Evolutionary conservation across 2,888 invertebrate genomes (phyloP).

Genomic region (Cyclophora punctaria): DNA sequence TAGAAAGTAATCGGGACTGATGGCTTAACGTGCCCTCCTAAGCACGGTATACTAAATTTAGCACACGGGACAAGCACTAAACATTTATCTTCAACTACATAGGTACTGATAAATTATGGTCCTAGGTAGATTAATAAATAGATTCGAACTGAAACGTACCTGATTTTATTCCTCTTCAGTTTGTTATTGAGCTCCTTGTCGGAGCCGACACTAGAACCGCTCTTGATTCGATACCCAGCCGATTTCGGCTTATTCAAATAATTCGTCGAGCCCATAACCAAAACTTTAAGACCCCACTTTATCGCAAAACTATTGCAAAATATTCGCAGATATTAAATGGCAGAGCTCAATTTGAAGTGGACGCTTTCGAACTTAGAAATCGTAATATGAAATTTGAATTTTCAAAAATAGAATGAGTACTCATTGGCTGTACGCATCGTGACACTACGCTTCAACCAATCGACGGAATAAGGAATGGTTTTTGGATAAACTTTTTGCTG

Average conservation of each 20-base stretch:
- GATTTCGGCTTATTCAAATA: slow-evolving; percentile 58
- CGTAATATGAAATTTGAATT: neutral
- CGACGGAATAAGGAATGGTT: slow-evolving; percentile 48
- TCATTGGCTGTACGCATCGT: slow-evolving; percentile 25
- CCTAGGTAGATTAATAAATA: too few species aligned
- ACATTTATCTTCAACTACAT: too few species aligned
- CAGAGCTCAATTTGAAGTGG: slow-evolving; percentile 9
- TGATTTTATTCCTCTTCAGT: slow-evolving; percentile 54
- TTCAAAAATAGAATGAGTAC: too few species aligned
- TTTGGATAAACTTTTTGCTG: slow-evolving; percentile 34
- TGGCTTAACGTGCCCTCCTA: too few species aligned
- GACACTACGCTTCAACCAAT: slow-evolving; percentile 30
- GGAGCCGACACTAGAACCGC: slow-evolving; percentile 60
- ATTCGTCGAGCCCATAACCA: slow-evolving; percentile 60
- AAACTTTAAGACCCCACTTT: slow-evolving; percentile 7
- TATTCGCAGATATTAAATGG: slow-evolving; percentile 25
- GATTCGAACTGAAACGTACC: slow-evolving; percentile 30
- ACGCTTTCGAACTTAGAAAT: neutral
- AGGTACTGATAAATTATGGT: too few species aligned
- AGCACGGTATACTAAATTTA: too few species aligned
- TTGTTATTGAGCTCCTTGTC: slow-evolving; percentile 68
- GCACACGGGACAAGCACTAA: too few species aligned
- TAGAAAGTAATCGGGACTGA: too few species aligned
- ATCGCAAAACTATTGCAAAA: slow-evolving; percentile 22
- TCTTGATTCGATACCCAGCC: slow-evolving; percentile 51